Evolutionary conservation across 2,797 vertebrate species (phyloP), one percentile per base, ranked within the genome.

Genomic region (Pipistrellus pygmaeus): DNA sequence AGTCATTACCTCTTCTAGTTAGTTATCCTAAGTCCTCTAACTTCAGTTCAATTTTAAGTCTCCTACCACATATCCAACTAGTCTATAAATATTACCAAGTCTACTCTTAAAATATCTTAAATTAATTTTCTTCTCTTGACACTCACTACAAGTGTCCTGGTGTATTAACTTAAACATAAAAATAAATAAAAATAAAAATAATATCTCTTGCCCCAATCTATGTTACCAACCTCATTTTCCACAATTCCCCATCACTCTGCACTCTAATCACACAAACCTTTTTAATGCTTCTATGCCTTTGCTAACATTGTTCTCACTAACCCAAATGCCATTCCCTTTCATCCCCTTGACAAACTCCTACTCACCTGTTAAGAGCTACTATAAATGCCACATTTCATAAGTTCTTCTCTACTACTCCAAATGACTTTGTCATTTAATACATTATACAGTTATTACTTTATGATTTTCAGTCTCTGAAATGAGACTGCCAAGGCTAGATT

Each of bases 141-240:
- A 77, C 14, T 82, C 66, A 86, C 27, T 38, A 20, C 27, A 82
- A 73, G 3, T 75, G 2, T n/a, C 30, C 30, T 73, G 14, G 23
- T 62, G 0, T 71, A 83, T 55, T 76, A 73, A 82, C 27, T 81
- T 87, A 86, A 90, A 86, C 8, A 88, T 46, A 77, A 82, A 92
- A 88, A 89, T 81, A 71, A 94, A 88, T 41, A n/a, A 27, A 60
- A 89, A 73, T 84, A 48, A 71, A 90, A 80, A 88, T 69, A 71
- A 57, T 51, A 35, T 38, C 64, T 30, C 41, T 91, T 38, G 3
- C 5, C 11, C 62, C 83, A 21, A 21, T 51, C 46, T 72, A 77
- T 57, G 4, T 80, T 69, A 78, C 27, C 75, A 88, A 53, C 30
- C 25, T 62, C 44, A 64, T 90, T 90, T 90, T 88, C 41, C 15